phyloP scores from a whole-genome alignment of 1,140 invertebrate species.

The Eufriesea mexicana region DNA sequence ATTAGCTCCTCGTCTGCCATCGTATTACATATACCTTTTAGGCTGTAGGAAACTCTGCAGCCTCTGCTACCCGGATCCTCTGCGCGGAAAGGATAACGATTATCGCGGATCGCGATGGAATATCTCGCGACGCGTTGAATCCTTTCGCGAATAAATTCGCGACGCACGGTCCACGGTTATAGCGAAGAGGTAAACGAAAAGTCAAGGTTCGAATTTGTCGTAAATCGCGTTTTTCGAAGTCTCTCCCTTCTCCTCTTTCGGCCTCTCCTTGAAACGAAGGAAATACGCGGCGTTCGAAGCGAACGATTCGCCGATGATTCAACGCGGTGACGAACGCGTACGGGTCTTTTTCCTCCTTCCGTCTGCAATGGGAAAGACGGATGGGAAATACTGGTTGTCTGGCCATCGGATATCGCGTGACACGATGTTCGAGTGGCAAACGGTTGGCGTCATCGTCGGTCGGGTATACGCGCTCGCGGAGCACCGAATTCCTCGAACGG shows the following conservation, averaged over 20 bases:
- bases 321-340: not conserved
- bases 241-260: not conserved
- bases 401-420: too few species aligned
- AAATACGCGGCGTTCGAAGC: too few species aligned
- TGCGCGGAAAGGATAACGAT: slow-evolving; percentile 28
- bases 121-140: too few species aligned
- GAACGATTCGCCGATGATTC: not conserved
- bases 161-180: too few species aligned
- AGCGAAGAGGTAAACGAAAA: not conserved
- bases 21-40: slow-evolving; percentile 55
- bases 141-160: too few species aligned
- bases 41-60: slow-evolving; percentile 40
- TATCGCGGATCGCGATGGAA: too few species aligned
- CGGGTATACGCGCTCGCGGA: not conserved
- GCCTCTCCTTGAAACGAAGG: not conserved
- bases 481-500: not conserved
- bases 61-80: slow-evolving; percentile 53
- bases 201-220: not conserved
- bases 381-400: too few species aligned
- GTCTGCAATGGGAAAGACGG: too few species aligned
- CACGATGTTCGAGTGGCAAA: too few species aligned
- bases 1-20: slow-evolving; percentile 61
- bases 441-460: too few species aligned
- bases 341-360: too few species aligned
- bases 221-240: not conserved